Base-by-base conservation (phyloP, 2,797 vertebrate genomes). In the Lindbergichthys nudifrons region DNA sequence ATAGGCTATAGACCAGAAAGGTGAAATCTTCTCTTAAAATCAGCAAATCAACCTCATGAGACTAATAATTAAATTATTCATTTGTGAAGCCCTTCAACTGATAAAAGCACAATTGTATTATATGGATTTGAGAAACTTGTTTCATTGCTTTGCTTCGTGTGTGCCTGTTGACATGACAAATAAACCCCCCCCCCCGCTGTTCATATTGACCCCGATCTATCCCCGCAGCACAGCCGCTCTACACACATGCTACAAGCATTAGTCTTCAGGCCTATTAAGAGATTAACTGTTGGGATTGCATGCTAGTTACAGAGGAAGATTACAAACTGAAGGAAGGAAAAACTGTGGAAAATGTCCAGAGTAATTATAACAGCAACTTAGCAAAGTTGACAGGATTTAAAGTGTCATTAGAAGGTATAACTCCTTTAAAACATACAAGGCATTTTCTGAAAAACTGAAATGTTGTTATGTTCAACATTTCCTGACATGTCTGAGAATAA, bases 251-350 rank as follows among this genome's bases (percentile, higher is more conserved):
- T 79, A 12, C 30, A 80, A 87, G 89, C 73, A 88, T 92, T 92
- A 92, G 85, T 86, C 83, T 85, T 13, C 86, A 94, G 91, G 85
- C 90, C 83, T 89, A 90, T 92, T 93, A 93, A 83, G 78, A 88
- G 93, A 94, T 95, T 92, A 94, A 61, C 64, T 73, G 64, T 57
- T 72, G 61, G 51, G 86, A 76, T 84, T 83, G 84, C 79, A 80
- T 75, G 80, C 52, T 70, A 63, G 73, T 79, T 82, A 76, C 65
- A 78, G 42, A 41, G 32, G 46, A 79, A 64, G 30, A 45, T 75
- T 81, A 81, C 64, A 80, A 54, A 65, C 32, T 59, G 60, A 47
- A 62, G 12, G 4, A 32, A 77, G 56, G 63, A 12, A 83, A 83
- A 78, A 79, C 70, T 59, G 45, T 32, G 36, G 4, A 30, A 56